Evolutionary conservation across 2,113 vertebrate species (phyloP).

Genomic region (Misgurnus mizolepis): DNA sequence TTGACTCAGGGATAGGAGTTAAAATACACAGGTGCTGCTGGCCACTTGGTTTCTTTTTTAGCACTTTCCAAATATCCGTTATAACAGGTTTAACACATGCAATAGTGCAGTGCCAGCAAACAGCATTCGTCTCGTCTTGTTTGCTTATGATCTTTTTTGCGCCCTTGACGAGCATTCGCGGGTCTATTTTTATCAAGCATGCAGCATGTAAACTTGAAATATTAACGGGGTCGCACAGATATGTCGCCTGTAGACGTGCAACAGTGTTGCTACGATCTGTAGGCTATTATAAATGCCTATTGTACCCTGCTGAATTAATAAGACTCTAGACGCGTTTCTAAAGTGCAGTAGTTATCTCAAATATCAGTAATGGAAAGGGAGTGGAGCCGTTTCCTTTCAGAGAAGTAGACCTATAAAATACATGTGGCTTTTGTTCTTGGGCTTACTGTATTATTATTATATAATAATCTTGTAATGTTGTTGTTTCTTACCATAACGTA

Average conservation of each 20-base stretch:
- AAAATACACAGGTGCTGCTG: slow-evolving; percentile 68
- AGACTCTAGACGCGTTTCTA: not conserved
- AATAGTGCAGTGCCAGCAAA: not conserved
- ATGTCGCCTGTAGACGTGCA: slow-evolving; percentile 23
- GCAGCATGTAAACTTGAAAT: slow-evolving; percentile 50
- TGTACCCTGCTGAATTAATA: not conserved
- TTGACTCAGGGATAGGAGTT: slow-evolving; percentile 42
- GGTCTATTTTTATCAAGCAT: slow-evolving; percentile 48
- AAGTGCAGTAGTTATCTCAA: slow-evolving; percentile 15
- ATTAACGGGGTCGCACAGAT: slow-evolving; percentile 28
- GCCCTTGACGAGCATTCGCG: slow-evolving; percentile 22
- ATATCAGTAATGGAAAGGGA: slow-evolving; percentile 34
- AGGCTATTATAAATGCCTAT: too few relatives aligned
- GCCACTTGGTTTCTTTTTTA: not conserved
- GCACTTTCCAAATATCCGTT: slow-evolving; percentile 7
- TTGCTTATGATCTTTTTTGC: slow-evolving; percentile 1
- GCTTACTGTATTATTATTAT: not conserved
- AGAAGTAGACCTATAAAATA: not conserved
- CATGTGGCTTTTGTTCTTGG: not conserved
- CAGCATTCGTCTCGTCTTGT: not conserved
- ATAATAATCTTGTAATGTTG: not conserved
- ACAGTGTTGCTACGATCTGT: not conserved
- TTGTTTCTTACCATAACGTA: too few relatives aligned
- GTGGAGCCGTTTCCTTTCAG: slow-evolving; percentile 9
- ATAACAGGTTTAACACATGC: not conserved